phyloP scores from a whole-genome alignment of 37 sponge, comb jelly and placozoan species.

The Chondrilla cf. caribensis region DNA sequence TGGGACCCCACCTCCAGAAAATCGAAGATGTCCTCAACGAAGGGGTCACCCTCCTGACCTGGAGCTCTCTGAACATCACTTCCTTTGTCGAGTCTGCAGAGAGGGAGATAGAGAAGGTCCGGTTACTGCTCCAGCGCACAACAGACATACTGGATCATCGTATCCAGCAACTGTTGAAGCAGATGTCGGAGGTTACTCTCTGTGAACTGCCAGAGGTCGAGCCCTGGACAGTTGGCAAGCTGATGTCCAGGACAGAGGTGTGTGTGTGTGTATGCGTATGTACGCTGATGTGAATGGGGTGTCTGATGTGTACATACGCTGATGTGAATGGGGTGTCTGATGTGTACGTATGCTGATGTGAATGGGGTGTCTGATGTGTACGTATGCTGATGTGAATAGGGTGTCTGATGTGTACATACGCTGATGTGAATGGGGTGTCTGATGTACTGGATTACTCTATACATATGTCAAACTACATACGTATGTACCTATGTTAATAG shows the following conservation, averaged over 20 bases:
- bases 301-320: neutral
- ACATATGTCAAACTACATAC: too few relatives aligned
- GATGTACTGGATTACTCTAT: too few relatives aligned
- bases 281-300: neutral
- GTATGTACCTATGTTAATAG: too few relatives aligned
- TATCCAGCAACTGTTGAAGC: conserved; percentile 23
- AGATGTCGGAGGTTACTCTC: conserved; percentile 35
- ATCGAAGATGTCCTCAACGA: conserved; percentile 47
- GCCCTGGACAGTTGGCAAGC: conserved; percentile 45
- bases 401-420: too few relatives aligned
- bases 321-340: too few relatives aligned
- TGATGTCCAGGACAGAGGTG: conserved; percentile 20
- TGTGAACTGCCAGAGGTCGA: conserved; percentile 53
- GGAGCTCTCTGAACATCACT: conserved; percentile 60
- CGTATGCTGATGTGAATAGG: too few relatives aligned
- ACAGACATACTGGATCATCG: conserved; percentile 43
- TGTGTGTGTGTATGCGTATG: neutral
- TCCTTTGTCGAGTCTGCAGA: conserved; percentile 24
- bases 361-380: too few relatives aligned
- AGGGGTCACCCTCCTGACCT: conserved; percentile 48
- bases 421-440: too few relatives aligned
- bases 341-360: too few relatives aligned
- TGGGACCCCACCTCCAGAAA: conserved; percentile 43
- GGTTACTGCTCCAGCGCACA: conserved; percentile 34
- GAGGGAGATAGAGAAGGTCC: conserved; percentile 25